Evolutionary conservation across 1,140 invertebrate species (phyloP), one percentile per base, ranked within the genome.

Genomic region (Cylas formicarius): DNA sequence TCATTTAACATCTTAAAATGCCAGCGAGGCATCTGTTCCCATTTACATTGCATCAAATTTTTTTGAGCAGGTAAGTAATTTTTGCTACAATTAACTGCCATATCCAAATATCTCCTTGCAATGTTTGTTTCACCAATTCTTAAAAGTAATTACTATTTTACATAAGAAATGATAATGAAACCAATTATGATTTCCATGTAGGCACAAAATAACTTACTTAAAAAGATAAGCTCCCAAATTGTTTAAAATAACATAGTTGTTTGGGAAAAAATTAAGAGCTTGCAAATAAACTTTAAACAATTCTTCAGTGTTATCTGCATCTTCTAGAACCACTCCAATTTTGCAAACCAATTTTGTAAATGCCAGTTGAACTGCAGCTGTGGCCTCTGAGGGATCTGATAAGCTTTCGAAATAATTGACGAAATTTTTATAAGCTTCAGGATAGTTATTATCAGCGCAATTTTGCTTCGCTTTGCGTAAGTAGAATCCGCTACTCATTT

Each of bases 1-100:
- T 87, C 84, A 70, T 89, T 89, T 3, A 89, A 58, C 86, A 89
- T 88, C 40, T 80, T 65, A 62, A 81, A 87, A 63, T 89, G 84
- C 86, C 86, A 88, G 28, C 84, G 66, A 48, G 84, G 80, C 20
- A 88, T 72, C 40, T 55, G 45, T 24, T 51, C 9, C 46, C 56
- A 58, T 35, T 55, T 60, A 19, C 54, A 43, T 31, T 52, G 45
- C 33, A 57, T 40, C 19, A 59, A 34, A 39, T 62, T 62, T 34
- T 55, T 55, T 35, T 62, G 55, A 11, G 50, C 48, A 22, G 48
- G 45, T 27, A 59, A 38, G 16, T 49, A 61, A 24, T 50, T 47
- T 22, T 39, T 35, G 17, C 43, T 43, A 16, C 48, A 50, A 10
- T 44, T 49, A 13, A 49, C 36, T 11, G 58, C 52, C 29, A 35